phyloP scores from a whole-genome alignment of 2,113 vertebrate species.

The Xiphias gladius region DNA sequence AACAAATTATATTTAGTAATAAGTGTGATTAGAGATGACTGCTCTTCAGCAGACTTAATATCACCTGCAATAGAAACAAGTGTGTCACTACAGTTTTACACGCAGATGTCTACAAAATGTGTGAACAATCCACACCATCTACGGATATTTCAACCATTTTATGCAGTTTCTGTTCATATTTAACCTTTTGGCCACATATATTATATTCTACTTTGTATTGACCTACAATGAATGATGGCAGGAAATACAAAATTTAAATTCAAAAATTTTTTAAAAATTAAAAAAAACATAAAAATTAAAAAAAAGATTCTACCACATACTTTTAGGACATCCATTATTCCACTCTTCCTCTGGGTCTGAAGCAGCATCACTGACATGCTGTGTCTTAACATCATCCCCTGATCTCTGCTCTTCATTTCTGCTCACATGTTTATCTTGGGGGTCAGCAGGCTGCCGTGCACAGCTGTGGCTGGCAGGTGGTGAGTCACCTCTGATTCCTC shows the following conservation, averaged over 20 bases:
- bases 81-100: not conserved
- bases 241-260: too few species aligned
- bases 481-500: not conserved
- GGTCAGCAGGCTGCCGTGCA: not conserved
- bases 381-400: fast-evolving
- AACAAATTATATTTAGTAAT: not conserved
- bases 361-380: conserved; percentile 1
- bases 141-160: not conserved
- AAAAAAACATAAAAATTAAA: not conserved
- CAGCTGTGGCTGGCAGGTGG: not conserved
- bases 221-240: not conserved
- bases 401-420: not conserved
- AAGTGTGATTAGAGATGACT: not conserved
- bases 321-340: conserved; percentile 4
- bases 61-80: not conserved
- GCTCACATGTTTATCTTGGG: not conserved
- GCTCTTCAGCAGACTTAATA: not conserved
- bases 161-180: not conserved
- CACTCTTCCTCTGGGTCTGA: conserved; percentile 1
- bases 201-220: not conserved
- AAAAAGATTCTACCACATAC: not conserved
- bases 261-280: not conserved
- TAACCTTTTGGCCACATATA: not conserved
- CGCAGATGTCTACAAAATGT: not conserved
- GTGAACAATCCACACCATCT: not conserved